phyloP scores from a whole-genome alignment of 2,113 vertebrate genomes.

The Myocastor coypus region DNA sequence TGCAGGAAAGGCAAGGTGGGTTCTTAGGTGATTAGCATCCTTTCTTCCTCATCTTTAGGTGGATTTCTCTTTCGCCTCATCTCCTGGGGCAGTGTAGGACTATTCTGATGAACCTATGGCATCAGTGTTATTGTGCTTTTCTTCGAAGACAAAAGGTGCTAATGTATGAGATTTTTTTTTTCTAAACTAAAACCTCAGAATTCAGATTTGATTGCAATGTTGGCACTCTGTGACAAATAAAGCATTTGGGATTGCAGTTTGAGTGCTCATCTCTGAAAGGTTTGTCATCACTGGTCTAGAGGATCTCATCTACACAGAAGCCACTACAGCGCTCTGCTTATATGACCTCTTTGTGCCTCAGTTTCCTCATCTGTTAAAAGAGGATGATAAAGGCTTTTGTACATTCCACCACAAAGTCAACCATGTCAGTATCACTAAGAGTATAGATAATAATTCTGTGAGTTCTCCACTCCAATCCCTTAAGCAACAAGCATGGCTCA shows the following conservation, averaged over 20 bases:
- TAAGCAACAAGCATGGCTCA: conserved; percentile 98
- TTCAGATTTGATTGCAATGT: background rate
- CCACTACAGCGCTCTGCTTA: background rate
- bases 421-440: too few species aligned
- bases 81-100: background rate
- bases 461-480: conserved; percentile 98
- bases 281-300: background rate
- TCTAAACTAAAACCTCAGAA: background rate
- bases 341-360: background rate
- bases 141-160: background rate
- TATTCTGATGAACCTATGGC: background rate
- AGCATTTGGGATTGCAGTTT: background rate
- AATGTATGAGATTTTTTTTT: background rate
- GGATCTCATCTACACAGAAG: rapidly evolving
- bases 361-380: background rate
- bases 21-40: background rate
- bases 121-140: background rate
- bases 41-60: background rate
- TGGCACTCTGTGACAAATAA: background rate
- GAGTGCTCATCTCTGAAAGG: background rate
- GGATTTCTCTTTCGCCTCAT: background rate
- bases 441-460: conserved; percentile 85
- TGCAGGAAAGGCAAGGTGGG: background rate
- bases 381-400: too few species aligned
- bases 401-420: too few species aligned